These are phyloP conservation scores for Drosophila paracracens DNA, from an alignment of 2,888 invertebrate genomes.

Conservation along the genomic window DNA sequence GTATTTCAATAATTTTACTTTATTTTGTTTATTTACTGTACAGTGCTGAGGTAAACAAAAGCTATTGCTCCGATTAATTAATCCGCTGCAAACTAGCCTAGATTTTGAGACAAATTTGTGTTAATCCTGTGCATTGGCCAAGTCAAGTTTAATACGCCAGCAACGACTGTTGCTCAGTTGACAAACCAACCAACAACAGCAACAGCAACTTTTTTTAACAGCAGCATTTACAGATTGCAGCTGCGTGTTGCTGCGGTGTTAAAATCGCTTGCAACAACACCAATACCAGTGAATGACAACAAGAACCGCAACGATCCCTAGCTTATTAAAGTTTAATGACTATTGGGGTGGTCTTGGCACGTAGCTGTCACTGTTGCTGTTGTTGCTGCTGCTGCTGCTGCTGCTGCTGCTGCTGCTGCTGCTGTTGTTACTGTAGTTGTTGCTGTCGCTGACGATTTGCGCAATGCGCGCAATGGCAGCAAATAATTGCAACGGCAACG, in stretches of 20 bases:
- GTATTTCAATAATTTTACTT: neutral
- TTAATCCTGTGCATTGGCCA: slow-evolving; percentile 13
- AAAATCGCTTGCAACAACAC: slow-evolving; percentile 44
- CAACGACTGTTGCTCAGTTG: slow-evolving; percentile 8
- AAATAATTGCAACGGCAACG: slow-evolving; percentile 76
- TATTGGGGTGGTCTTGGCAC: slow-evolving; percentile 70
- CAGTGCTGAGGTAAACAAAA: neutral
- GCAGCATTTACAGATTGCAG: slow-evolving; percentile 38
- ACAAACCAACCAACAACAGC: slow-evolving; percentile 36
- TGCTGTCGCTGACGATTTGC: slow-evolving; percentile 62
- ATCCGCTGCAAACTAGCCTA: neutral
- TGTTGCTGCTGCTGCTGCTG: slow-evolving; percentile 27
- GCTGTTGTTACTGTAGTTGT: slow-evolving; percentile 16
- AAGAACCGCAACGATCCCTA: slow-evolving; percentile 51
- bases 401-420: slow-evolving; percentile 23
- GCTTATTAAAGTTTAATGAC: slow-evolving; percentile 73
- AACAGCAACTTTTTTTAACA: slow-evolving; percentile 11
- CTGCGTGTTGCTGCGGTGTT: slow-evolving; percentile 54
- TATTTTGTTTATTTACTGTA: neutral
- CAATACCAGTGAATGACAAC: slow-evolving; percentile 34
- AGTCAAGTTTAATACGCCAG: neutral
- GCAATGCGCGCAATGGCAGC: slow-evolving; percentile 68
- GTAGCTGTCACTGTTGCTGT: slow-evolving; percentile 52
- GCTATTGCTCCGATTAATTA: neutral
- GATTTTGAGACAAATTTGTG: slow-evolving; percentile 2